A percentile compares a stretch with the other conserved stretches of the same genome.
These are phyloP conservation scores for Drosophila rellima DNA, from an alignment of 2,888 invertebrate species.

Conservation along the genomic window DNA sequence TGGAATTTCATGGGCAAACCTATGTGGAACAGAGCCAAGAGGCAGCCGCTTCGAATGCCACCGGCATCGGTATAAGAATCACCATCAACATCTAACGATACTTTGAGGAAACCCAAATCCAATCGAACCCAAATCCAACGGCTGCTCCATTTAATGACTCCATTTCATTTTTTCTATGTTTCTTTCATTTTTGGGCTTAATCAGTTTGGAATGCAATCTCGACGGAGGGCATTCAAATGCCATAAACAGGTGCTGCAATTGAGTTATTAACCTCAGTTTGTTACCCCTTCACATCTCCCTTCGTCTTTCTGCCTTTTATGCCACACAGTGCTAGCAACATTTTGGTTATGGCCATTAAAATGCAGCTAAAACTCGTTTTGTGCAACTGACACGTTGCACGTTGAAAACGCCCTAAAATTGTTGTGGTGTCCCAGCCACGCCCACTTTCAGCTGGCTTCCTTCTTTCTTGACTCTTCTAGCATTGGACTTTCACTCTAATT, in stretches of 20 bases:
- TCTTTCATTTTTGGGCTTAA: slow-evolving; percentile 4
- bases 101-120: too few species aligned
- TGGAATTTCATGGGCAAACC: slow-evolving; percentile 55
- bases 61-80: too few species aligned
- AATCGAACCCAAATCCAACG: too few species aligned
- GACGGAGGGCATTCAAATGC: slow-evolving; percentile 4
- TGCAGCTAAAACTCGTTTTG: slow-evolving; percentile 19
- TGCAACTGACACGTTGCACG: slow-evolving; percentile 22
- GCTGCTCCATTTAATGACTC: slow-evolving; percentile 28
- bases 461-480: slow-evolving; percentile 14
- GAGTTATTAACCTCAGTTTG: slow-evolving; percentile 28
- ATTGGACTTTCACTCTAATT: slow-evolving; percentile 65
- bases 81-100: background rate
- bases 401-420: slow-evolving; percentile 23
- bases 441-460: slow-evolving; percentile 6
- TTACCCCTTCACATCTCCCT: background rate
- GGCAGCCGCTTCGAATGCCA: background rate
- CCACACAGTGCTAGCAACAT: slow-evolving; percentile 14
- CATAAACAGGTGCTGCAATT: slow-evolving; percentile 40
- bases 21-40: slow-evolving; percentile 16
- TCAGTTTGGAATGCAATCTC: slow-evolving; percentile 30
- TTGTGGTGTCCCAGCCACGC: slow-evolving; percentile 18
- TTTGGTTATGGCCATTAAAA: slow-evolving; percentile 27
- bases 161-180: background rate
- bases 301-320: background rate